Evolutionary conservation across 2,113 vertebrate species (phyloP), one percentile per base, ranked within the genome.

Genomic region (Etheostoma cragini): DNA sequence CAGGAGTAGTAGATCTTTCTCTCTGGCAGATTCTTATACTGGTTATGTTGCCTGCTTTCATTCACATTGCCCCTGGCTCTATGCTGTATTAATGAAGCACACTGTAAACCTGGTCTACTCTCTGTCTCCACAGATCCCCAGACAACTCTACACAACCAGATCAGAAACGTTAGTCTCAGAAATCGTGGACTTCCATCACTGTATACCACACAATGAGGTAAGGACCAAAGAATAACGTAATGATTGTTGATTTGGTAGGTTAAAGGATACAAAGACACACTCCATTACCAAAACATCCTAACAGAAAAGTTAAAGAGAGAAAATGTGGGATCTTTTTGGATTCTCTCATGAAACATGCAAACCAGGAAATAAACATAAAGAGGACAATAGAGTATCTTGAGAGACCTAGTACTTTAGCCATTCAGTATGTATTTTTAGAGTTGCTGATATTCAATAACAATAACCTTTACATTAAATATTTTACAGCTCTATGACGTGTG

Each of bases 121-220:
- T 49, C 42, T 66, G 70, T 80, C 88, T 90, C 49, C 76, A 8
- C 88, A 98, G 97, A 93, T 96, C 92, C 93, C 92, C 95, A 94
- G 96, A 94, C 83, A 88, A 87, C 86, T 95, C 91, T 94, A 95
- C 94, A 95, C 94, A 94, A 93, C 88, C 90, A 95, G 91, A 92
- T 91, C 82, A 84, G 95, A 95, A 88, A 89, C 96, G 92, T 79
- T 95, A 94, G 88, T 90, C 52, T 94, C 88, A 45, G 84, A 95
- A 92, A 93, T 82, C 74, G 90, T 93, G 81, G 87, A 84, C 65
- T 95, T 95, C 77, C 94, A 94, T 86, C 94, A 90, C 65, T 91
- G 91, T 67, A 91, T 94, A 74, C 92, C 94, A 78, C 91, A 92
- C 74, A 87, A 87, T 24, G 90, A 95, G 94, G 95, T 95, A 83